Evolutionary conservation across 1,140 invertebrate genomes (phyloP).

Genomic region (Pogonomyrmex barbatus): DNA sequence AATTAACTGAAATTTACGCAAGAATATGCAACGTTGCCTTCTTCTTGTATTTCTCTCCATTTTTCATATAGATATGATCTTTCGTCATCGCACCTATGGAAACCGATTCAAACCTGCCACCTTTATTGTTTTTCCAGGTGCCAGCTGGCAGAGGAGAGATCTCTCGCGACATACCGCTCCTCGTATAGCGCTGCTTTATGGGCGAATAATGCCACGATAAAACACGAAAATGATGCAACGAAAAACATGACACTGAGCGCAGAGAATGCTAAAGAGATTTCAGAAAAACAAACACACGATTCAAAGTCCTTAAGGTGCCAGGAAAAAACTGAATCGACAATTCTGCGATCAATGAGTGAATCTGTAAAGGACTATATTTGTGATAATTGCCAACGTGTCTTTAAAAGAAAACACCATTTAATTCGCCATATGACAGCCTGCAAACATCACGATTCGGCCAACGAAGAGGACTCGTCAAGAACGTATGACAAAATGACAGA

Average conservation of each 20-base stretch:
- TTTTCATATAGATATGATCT: background rate
- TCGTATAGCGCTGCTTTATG: constrained; percentile 26
- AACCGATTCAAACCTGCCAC: constrained; percentile 69
- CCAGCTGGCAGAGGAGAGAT: constrained; percentile 56
- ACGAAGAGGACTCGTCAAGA: background rate
- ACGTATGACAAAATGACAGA: background rate
- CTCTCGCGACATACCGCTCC: constrained; percentile 46
- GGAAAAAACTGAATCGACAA: background rate
- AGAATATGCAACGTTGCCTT: background rate
- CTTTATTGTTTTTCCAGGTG: constrained; percentile 77
- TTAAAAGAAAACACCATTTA: constrained; percentile 44
- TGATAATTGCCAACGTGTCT: constrained; percentile 22
- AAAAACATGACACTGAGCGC: background rate
- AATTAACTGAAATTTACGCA: background rate
- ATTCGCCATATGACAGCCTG: constrained; percentile 7
- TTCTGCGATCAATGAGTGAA: background rate
- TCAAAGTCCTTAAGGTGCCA: background rate
- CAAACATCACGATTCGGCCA: background rate
- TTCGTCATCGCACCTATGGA: background rate
- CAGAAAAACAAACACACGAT: background rate
- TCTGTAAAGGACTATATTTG: constrained; percentile 8
- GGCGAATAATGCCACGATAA: constrained; percentile 28
- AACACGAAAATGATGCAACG: background rate
- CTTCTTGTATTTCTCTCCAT: background rate
- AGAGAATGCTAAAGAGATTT: background rate